Evolutionary conservation across 2,113 vertebrate species (phyloP).

Genomic region (Nothoprocta pentlandii): DNA sequence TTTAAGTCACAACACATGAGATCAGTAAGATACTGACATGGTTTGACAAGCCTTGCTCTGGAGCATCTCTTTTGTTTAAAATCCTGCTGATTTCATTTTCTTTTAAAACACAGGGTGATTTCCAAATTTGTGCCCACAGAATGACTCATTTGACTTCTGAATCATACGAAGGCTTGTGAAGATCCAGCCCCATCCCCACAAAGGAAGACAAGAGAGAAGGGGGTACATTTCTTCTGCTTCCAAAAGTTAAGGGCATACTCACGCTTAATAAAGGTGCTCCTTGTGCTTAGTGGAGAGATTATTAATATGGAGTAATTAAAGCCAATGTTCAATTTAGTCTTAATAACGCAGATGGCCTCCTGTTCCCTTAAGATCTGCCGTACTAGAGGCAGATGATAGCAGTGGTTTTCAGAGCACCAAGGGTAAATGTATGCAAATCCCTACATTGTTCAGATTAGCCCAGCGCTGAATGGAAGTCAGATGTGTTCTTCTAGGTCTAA

Average conservation of each 20-base stretch:
- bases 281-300: not conserved
- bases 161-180: not conserved
- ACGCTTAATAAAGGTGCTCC: not conserved
- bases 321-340: conserved; percentile 53
- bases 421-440: conserved; percentile 50
- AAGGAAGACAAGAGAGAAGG: not conserved
- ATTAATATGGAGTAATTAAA: conserved; percentile 46
- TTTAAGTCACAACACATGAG: conserved; percentile 49
- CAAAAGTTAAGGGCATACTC: not conserved
- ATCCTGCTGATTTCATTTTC: not conserved
- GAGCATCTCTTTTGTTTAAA: conserved; percentile 13
- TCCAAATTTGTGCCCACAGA: conserved; percentile 23
- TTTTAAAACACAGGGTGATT: conserved; percentile 30
- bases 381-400: conserved; percentile 5
- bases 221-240: not conserved
- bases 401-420: conserved; percentile 19
- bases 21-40: conserved; percentile 33
- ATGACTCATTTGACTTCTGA: conserved; percentile 59
- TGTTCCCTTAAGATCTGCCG: conserved; percentile 6
- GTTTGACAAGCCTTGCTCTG: conserved; percentile 36
- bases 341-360: conserved; percentile 26
- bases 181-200: not conserved
- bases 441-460: conserved; percentile 4
- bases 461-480: not conserved
- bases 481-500: not conserved